Conservation (phyloP, 2,797 vertebrate genomes). For the Triplophysa yarkandensis region DNA sequence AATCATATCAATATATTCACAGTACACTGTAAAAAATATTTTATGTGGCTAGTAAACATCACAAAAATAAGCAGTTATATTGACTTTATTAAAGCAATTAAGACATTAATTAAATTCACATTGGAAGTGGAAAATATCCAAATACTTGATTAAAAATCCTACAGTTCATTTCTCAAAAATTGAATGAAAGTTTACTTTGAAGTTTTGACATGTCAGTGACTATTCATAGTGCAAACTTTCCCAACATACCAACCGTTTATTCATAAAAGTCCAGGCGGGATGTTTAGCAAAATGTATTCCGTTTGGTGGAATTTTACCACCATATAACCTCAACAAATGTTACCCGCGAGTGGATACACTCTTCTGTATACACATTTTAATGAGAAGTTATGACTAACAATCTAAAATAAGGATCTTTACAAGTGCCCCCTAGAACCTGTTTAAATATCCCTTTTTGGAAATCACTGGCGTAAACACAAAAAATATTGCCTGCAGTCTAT, state of each 20-base stretch:
- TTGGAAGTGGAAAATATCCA: too few species aligned
- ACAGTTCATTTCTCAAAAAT: too few species aligned
- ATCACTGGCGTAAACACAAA: not conserved
- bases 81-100: too few species aligned
- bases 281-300: not conserved
- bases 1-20: too few species aligned
- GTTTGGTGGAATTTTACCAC: not conserved
- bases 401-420: constrained; percentile 1
- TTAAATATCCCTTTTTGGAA: not conserved
- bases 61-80: too few species aligned
- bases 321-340: not conserved
- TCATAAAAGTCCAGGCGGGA: constrained; percentile 1
- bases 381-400: constrained; percentile 4
- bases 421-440: constrained; percentile 1
- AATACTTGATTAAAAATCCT: too few species aligned
- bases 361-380: not conserved
- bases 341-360: not conserved
- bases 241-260: not conserved
- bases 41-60: too few species aligned
- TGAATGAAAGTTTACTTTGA: too few species aligned
- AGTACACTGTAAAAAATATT: too few species aligned
- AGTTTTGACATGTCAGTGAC: not conserved
- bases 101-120: too few species aligned
- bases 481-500: not conserved
- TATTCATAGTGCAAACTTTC: not conserved